phyloP scores from a whole-genome alignment of 1,140 invertebrate genomes.

The Lethrus apterus region DNA sequence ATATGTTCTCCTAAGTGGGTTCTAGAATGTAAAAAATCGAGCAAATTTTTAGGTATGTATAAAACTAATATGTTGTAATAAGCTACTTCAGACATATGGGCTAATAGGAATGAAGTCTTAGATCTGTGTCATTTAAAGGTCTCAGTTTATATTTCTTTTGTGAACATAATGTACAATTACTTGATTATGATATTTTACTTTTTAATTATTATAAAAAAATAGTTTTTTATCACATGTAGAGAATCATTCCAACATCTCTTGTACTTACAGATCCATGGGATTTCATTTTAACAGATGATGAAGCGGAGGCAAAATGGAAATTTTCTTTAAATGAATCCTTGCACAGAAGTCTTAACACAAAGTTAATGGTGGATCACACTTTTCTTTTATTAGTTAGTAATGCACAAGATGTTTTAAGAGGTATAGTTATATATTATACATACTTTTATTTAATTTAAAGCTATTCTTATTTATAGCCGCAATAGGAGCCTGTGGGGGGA shows the following conservation, averaged over 20 bases:
- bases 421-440: constrained; percentile 19
- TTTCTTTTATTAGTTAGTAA: constrained; percentile 27
- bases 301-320: constrained; percentile 42
- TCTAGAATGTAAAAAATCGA: constrained; percentile 41
- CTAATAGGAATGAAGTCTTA: background rate
- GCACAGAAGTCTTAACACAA: constrained; percentile 22
- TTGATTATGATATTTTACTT: background rate
- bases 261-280: constrained; percentile 45
- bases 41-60: constrained; percentile 39
- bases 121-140: constrained; percentile 1
- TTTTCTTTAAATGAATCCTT: constrained; percentile 43
- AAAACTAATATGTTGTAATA: too few relatives aligned
- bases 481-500: constrained; percentile 36
- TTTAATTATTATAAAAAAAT: background rate
- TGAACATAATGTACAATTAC: background rate
- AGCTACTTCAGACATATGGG: too few relatives aligned
- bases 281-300: constrained; percentile 42
- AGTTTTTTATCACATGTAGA: constrained; percentile 3
- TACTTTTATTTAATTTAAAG: constrained; percentile 17
- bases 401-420: constrained; percentile 35
- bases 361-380: constrained; percentile 29
- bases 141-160: background rate
- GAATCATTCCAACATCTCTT: too few relatives aligned
- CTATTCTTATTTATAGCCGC: constrained; percentile 17
- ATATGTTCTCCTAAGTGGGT: constrained; percentile 46